Evolutionary conservation across 1,140 invertebrate genomes (phyloP).

Genomic region (Drosophila eugracilis): DNA sequence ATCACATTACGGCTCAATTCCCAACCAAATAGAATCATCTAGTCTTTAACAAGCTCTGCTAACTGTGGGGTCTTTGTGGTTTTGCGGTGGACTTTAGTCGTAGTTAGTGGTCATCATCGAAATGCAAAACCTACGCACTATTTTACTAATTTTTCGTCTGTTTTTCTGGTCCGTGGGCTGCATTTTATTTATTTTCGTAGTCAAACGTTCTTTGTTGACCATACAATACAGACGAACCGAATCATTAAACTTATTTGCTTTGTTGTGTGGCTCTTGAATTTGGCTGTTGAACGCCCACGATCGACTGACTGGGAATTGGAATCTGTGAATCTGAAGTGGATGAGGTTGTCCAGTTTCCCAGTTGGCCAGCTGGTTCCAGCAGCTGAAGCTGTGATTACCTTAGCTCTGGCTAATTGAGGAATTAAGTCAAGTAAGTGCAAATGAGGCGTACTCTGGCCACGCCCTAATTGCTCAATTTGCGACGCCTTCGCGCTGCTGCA

Average conservation of each 20-base stretch:
- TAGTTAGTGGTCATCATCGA: constrained; percentile 64
- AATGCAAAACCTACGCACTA: constrained; percentile 76
- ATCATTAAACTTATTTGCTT: constrained; percentile 63
- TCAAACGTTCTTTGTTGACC: constrained; percentile 77
- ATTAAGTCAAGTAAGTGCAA: constrained; percentile 66
- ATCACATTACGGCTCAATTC: constrained; percentile 1
- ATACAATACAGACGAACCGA: constrained; percentile 25
- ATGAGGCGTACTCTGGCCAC: constrained; percentile 59
- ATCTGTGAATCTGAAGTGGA: constrained; percentile 35
- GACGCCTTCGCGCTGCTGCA: constrained; percentile 30
- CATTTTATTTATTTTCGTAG: constrained; percentile 75
- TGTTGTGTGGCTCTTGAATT: constrained; percentile 59
- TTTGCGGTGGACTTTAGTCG: constrained; percentile 19
- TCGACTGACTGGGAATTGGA: constrained; percentile 9
- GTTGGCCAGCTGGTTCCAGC: constrained; percentile 28
- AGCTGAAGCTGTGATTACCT: constrained; percentile 49
- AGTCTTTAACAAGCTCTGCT: constrained; percentile 13
- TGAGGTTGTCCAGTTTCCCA: constrained; percentile 32
- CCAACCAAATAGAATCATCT: constrained; percentile 31
- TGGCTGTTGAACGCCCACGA: constrained; percentile 50
- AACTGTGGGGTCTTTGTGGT: constrained; percentile 37
- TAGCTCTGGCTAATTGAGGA: constrained; percentile 67
- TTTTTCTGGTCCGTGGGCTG: constrained; percentile 59
- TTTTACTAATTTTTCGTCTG: constrained; percentile 33
- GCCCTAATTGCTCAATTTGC: constrained; percentile 76